Evolutionary conservation across 2,797 vertebrate species (phyloP).

Genomic region (Peromyscus aztecus): DNA sequence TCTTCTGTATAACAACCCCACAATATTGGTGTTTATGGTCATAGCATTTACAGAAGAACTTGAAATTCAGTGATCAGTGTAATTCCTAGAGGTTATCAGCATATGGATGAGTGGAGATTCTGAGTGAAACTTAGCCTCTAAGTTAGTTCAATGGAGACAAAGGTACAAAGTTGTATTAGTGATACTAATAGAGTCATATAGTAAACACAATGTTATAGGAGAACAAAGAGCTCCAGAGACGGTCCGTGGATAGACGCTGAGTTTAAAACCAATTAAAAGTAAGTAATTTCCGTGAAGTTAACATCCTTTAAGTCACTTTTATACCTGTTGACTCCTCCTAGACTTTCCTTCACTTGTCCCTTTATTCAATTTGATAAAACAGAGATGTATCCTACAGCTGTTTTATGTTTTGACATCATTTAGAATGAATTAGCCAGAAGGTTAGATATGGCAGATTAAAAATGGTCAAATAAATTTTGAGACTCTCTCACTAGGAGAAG

Average conservation of each 20-base stretch:
- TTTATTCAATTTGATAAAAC: background rate
- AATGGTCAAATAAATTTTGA: background rate
- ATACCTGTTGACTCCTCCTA: background rate
- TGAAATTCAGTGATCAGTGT: background rate
- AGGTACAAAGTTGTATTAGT: background rate
- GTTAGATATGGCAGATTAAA: background rate
- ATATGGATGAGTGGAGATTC: background rate
- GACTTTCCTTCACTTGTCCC: background rate
- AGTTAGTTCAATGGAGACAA: background rate
- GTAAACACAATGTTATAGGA: background rate
- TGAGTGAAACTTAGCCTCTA: background rate
- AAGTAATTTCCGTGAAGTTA: background rate
- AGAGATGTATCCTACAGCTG: background rate
- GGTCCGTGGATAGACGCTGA: background rate
- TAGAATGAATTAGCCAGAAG: background rate
- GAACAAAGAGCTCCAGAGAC: background rate
- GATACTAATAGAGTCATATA: background rate
- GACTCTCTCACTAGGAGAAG: background rate
- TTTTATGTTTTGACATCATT: background rate
- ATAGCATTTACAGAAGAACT: background rate
- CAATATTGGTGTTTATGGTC: background rate
- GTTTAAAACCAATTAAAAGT: slow-evolving; percentile 20
- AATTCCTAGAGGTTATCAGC: background rate
- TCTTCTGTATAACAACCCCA: background rate
- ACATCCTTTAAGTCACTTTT: background rate